Base-by-base conservation (phyloP, 2,113 vertebrate genomes). In the Anolis sagrei region DNA sequence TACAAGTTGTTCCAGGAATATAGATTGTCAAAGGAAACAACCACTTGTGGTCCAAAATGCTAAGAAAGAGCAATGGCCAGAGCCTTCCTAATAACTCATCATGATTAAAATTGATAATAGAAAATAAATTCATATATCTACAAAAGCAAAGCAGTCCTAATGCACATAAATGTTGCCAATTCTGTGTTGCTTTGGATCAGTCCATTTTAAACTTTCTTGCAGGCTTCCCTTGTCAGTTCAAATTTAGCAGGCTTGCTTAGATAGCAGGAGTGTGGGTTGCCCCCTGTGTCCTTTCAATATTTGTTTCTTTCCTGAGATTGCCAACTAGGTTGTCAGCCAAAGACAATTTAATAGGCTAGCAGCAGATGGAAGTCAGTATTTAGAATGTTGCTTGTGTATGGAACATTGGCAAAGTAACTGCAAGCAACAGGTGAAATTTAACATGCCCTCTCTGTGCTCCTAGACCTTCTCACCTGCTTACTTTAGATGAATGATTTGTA, bases 381-480 rank as follows among this genome's bases (percentile, higher is more conserved):
- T 25, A 79, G 84, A 68, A 75, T 76, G 80, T 75, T 74, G 39
- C 32, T 61, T 61, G 11, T 62, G 27, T 32, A 8, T 16, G 58
- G 86, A 84, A 51, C 11, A 18, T 58, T 83, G 13, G 84, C 16
- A 84, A 39, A 86, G 83, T n/a, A 89, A 87, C 36, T 74, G 16
- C 1, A 48, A 80, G 27, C 86, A 81, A 80, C 86, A 49, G 6
- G 44, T 58, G 73, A 21, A 5, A 13, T 85, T 1, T 14, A 66
- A 74, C 87, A 48, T 88, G 8, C 8, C 82, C 70, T 25, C 29
- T 93, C 25, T 3, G 9, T 0, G 0, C 5, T 6, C 83, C 81
- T 32, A 79, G 16, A 61, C 8, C 88, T 87, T 80, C 64, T 68
- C 39, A 27, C 39, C 8, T 81, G 29, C 49, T 61, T 87, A 48